Evolutionary conservation across 2,113 vertebrate species (phyloP).

Genomic region (Donacobius atricapilla): DNA sequence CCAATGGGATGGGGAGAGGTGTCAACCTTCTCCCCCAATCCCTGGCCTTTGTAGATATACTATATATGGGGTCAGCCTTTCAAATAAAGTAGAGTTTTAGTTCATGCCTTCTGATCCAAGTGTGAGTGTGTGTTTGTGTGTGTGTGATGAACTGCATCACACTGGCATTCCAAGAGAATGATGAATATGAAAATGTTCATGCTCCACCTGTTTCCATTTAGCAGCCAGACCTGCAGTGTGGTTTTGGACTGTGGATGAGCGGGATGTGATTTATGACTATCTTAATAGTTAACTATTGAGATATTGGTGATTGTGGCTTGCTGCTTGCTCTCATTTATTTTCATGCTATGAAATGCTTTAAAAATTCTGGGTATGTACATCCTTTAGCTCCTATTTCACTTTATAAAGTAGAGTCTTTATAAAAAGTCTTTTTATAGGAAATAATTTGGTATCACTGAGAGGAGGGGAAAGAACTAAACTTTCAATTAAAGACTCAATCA

Average conservation of each 20-base stretch:
- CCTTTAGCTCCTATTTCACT: background rate
- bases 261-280: background rate
- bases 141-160: too few relatives aligned
- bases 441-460: background rate
- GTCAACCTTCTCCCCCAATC: too few relatives aligned
- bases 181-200: background rate
- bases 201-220: background rate
- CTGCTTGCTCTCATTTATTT: background rate
- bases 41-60: too few relatives aligned
- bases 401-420: background rate
- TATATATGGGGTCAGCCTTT: too few relatives aligned
- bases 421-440: background rate
- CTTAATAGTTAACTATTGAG: background rate
- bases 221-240: background rate
- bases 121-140: too few relatives aligned
- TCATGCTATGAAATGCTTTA: background rate
- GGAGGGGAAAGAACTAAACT: background rate
- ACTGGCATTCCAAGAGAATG: background rate
- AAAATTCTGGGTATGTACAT: background rate
- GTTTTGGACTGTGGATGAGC: background rate
- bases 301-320: background rate
- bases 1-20: too few relatives aligned
- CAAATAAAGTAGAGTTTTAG: too few relatives aligned
- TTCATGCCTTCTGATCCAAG: too few relatives aligned
- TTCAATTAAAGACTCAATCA: conserved; percentile 31